Evolutionary conservation across 2,888 invertebrate genomes (phyloP).

Genomic region (Elgonia sp.): DNA sequence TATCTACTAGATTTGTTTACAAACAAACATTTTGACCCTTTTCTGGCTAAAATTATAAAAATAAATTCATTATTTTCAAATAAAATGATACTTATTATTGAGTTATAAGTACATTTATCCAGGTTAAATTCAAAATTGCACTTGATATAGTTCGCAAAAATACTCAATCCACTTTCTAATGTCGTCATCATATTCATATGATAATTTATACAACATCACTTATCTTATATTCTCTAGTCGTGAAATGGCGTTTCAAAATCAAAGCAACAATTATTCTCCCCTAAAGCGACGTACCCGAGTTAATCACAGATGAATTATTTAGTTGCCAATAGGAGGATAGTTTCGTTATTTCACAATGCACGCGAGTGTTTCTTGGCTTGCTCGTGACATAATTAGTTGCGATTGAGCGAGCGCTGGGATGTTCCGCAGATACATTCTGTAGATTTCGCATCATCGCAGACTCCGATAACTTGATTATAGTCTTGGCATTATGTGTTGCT

Average conservation of each 20-base stretch:
- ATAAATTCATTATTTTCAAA: too few relatives aligned
- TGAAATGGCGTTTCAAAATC: conserved; percentile 56
- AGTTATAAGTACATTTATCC: too few relatives aligned
- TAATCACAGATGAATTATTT: conserved; percentile 70
- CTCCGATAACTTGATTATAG: conserved; percentile 54
- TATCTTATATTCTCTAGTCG: conserved; percentile 19
- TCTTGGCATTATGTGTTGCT: conserved; percentile 48
- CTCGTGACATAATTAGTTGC: conserved; percentile 70
- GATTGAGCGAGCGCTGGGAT: conserved; percentile 49
- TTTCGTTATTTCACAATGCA: conserved; percentile 56
- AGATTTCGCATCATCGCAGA: conserved; percentile 42
- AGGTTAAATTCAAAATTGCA: background rate
- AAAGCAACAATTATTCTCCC: conserved; percentile 48
- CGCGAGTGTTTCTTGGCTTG: conserved; percentile 51
- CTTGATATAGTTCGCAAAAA: background rate
- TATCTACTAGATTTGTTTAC: too few relatives aligned
- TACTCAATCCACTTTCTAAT: conserved; percentile 18
- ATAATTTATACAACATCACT: conserved; percentile 47
- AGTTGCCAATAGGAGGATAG: conserved; percentile 57
- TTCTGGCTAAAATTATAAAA: too few relatives aligned
- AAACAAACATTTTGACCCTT: too few relatives aligned
- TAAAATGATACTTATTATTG: too few relatives aligned
- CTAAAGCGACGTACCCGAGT: conserved; percentile 48
- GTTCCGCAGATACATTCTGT: conserved; percentile 27
- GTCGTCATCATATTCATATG: conserved; percentile 56